Evolutionary conservation across 2,113 vertebrate genomes (phyloP).

Genomic region (Rousettus leschenaultii): DNA sequence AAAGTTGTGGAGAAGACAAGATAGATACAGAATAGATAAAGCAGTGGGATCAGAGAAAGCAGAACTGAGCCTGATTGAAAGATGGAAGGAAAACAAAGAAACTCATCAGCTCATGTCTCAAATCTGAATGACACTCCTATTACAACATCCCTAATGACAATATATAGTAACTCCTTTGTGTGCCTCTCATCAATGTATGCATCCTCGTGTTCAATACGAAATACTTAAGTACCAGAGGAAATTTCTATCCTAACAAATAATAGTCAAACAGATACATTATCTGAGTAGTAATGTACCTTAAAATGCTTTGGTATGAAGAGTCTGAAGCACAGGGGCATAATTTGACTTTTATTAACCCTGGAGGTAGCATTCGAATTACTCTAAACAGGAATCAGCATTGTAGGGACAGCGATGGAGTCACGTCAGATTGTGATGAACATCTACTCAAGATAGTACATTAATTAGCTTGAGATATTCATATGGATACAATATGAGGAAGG

Average conservation of each 20-base stretch:
- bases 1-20: not conserved
- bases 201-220: not conserved
- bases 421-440: not conserved
- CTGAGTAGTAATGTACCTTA: not conserved
- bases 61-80: not conserved
- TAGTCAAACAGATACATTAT: not conserved
- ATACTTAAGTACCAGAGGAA: not conserved
- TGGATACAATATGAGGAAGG: not conserved
- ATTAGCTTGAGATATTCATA: not conserved
- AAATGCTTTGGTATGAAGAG: not conserved
- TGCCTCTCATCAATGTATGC: not conserved
- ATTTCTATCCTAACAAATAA: not conserved
- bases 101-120: not conserved
- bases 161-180: accelerated
- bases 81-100: not conserved
- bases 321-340: not conserved
- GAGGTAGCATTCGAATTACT: not conserved
- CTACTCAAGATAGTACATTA: not conserved
- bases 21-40: not conserved
- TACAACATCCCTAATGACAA: not conserved
- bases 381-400: not conserved
- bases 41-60: not conserved
- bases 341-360: not conserved
- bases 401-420: not conserved
- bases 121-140: not conserved